Evolutionary conservation across 2,113 vertebrate genomes (phyloP).

Genomic region (Electrona antarctica): DNA sequence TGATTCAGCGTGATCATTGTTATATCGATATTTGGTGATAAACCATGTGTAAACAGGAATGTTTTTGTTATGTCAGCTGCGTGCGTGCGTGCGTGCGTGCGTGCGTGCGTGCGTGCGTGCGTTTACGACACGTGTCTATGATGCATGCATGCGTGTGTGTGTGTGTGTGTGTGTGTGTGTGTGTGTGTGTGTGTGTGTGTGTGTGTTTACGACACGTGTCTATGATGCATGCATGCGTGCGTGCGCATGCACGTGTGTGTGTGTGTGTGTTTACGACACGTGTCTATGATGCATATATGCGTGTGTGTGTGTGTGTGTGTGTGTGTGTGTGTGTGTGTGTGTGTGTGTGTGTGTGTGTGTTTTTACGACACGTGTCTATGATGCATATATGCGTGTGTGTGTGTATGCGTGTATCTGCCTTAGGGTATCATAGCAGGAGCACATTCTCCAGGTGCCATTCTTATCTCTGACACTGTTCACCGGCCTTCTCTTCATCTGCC

Average conservation of each 20-base stretch:
- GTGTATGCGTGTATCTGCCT: background rate
- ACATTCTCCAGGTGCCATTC: constrained; percentile 68
- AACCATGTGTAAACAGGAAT: too few relatives aligned
- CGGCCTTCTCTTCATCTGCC: constrained; percentile 52
- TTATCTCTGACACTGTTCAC: constrained; percentile 59
- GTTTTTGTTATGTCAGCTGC: background rate
- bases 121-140: too few relatives aligned
- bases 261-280: background rate
- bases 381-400: background rate
- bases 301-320: constrained; percentile 1
- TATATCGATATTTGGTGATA: too few relatives aligned
- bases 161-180: constrained; percentile 5
- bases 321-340: background rate
- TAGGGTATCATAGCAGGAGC: background rate
- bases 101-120: background rate
- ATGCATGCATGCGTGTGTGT: background rate
- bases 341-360: constrained; percentile 5
- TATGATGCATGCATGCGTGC: background rate
- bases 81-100: constrained; percentile 6
- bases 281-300: too few relatives aligned
- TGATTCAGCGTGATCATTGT: too few relatives aligned
- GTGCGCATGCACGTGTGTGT: background rate
- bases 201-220: too few relatives aligned
- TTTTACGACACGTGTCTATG: too few relatives aligned
- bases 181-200: too few relatives aligned